A percentile compares a stretch with the other conserved stretches of the same genome.
phyloP scores from a whole-genome alignment of 2,888 invertebrate genomes.

The Euproctis similis region DNA sequence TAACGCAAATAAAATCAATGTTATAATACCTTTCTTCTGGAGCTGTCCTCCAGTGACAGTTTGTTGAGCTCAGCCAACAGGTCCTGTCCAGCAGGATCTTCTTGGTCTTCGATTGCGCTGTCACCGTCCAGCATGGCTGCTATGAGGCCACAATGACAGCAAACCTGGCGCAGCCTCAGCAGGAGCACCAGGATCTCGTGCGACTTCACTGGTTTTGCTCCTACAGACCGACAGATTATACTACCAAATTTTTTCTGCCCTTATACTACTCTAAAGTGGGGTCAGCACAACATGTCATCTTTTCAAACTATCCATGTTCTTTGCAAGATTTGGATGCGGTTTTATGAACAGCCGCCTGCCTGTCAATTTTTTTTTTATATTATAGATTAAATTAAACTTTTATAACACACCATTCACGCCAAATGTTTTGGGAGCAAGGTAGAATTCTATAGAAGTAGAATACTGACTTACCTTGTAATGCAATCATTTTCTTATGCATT shows the following conservation, averaged over 20 bases:
- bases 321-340: no score
- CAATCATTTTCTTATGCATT: slow-evolving; percentile 79
- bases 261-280: no score
- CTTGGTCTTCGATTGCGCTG: slow-evolving; percentile 29
- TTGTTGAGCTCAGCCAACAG: slow-evolving; percentile 79
- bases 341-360: no score
- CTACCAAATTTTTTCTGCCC: no score
- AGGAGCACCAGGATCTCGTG: slow-evolving; percentile 87
- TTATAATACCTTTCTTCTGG: slow-evolving; percentile 35
- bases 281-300: no score
- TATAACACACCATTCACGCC: no score
- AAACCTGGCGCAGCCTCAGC: slow-evolving; percentile 85
- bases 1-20: no score
- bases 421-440: no score
- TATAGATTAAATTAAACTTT: no score
- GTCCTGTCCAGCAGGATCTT: slow-evolving; percentile 60
- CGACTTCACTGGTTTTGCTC: slow-evolving; percentile 75
- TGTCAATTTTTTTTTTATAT: no score
- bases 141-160: slow-evolving; percentile 90
- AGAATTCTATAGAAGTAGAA: no score
- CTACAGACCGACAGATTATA: slow-evolving; percentile 39
- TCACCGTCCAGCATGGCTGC: slow-evolving; percentile 68
- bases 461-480: slow-evolving; percentile 77
- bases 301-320: no score
- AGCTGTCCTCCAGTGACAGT: slow-evolving; percentile 66